Evolutionary conservation across 2,113 vertebrate species (phyloP), one percentile per base, ranked within the genome.

Genomic region (Entomyzon cyanotis): DNA sequence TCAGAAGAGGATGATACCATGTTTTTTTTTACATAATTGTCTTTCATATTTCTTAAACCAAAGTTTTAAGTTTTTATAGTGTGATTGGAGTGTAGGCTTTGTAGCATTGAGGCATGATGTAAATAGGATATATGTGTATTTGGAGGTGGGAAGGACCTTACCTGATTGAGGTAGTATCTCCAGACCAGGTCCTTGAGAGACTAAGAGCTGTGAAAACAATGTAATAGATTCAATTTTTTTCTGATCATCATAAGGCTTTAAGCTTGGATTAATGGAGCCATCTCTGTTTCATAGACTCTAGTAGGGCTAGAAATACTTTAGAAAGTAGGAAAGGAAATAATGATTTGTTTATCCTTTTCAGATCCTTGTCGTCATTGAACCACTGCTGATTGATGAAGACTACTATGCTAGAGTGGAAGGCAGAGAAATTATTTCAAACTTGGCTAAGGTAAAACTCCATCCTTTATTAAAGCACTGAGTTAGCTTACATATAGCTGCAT

Each of bases 401-500:
- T 99, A 99, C 94, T 99, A 99, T 62, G 99, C 99, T 95, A 98
- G 99, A 98, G 99, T 99, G 70, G 99, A 99, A 97, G 99, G 99
- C 95, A 98, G 99, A 98, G 99, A 99, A 95, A 99, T 99, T 89
- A 99, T 99, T 97, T 99, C 99, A 22, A 99, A 99, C 97, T 98
- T 99, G 98, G 99, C 99, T 58, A 99, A 99, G 99, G 99, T 99
- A 62, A 59, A n/a, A 20, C 71, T n/a, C 21, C 15, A 30, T 52
- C 35, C 19, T 83, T 84, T 6, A 10, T 46, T 75, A 50, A 37
- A 31, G 15, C 58, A 42, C 30, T 2, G 2, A 73, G 11, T 62
- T 75, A 84, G 11, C 42, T 87, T 71, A 25, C 11, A 1, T 64
- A 19, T 23, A 69, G 12, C 22, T 37, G 30, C 17, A 6, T 39